Conservation (phyloP, 2,888 invertebrate genomes). For the Crepidodera aurea region DNA sequence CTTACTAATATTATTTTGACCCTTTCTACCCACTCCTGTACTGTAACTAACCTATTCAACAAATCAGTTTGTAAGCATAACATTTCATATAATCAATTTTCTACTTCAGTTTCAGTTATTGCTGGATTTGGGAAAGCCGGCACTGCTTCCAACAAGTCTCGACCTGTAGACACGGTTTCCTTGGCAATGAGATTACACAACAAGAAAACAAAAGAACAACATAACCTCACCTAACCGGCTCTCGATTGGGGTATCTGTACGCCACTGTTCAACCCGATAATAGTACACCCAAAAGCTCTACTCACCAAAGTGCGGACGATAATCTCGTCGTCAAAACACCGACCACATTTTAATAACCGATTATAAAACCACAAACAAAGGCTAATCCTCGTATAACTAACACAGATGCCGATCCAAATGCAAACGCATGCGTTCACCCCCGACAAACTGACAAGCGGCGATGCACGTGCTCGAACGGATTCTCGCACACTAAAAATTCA, state of each 20-base stretch:
- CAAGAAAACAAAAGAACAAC: background rate
- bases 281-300: constrained; percentile 3
- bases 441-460: constrained; percentile 1
- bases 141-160: no score
- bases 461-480: constrained; percentile 19
- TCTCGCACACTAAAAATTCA: constrained; percentile 22
- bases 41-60: no score
- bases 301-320: constrained; percentile 19
- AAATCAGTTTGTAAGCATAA: no score
- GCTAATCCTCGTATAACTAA: background rate
- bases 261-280: constrained; percentile 7
- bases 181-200: background rate
- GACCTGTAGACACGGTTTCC: background rate
- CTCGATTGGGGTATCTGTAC: background rate
- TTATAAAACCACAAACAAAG: constrained; percentile 15
- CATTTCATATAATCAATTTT: no score
- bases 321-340: constrained; percentile 18
- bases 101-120: no score
- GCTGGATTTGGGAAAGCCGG: no score
- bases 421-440: constrained; percentile 18
- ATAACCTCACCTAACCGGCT: constrained; percentile 20
- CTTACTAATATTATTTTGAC: no score
- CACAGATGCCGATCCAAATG: constrained; percentile 5
- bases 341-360: constrained; percentile 23
- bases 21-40: no score